Percentiles rank a stretch among this genome's conserved stretches.
Conservation (phyloP, 64 coral and sea anemone genomes). For the Acropora tenuis region DNA sequence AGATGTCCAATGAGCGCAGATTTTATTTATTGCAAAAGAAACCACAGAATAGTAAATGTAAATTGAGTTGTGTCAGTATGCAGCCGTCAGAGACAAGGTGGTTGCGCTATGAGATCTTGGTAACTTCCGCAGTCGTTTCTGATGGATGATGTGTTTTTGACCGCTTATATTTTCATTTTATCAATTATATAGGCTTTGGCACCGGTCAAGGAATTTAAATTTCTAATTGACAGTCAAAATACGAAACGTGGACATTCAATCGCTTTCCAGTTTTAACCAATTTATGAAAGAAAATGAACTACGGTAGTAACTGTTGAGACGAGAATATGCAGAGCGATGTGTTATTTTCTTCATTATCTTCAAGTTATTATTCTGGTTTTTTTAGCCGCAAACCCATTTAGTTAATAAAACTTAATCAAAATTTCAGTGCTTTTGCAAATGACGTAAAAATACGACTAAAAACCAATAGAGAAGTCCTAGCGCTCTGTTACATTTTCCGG, state of each 20-base stretch:
- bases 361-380: neutral
- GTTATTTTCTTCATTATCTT: too few species aligned
- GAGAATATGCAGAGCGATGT: too few species aligned
- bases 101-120: neutral
- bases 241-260: too few species aligned
- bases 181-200: neutral
- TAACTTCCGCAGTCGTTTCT: too few species aligned
- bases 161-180: neutral
- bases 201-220: too few species aligned
- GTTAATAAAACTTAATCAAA: conserved; percentile 29
- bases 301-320: too few species aligned
- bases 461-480: too few species aligned
- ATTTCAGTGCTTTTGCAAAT: neutral
- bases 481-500: too few species aligned
- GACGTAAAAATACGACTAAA: too few species aligned
- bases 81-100: neutral
- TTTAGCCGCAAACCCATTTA: neutral
- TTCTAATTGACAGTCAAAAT: neutral
- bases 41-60: conserved; percentile 71
- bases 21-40: conserved; percentile 58
- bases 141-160: too few species aligned
- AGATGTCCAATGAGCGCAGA: conserved; percentile 52
- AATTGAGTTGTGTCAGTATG: conserved; percentile 53
- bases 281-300: too few species aligned
- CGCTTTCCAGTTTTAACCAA: too few species aligned